Conservation (phyloP, 2,888 invertebrate species). For the Thysanoteuthis rhombus region DNA sequence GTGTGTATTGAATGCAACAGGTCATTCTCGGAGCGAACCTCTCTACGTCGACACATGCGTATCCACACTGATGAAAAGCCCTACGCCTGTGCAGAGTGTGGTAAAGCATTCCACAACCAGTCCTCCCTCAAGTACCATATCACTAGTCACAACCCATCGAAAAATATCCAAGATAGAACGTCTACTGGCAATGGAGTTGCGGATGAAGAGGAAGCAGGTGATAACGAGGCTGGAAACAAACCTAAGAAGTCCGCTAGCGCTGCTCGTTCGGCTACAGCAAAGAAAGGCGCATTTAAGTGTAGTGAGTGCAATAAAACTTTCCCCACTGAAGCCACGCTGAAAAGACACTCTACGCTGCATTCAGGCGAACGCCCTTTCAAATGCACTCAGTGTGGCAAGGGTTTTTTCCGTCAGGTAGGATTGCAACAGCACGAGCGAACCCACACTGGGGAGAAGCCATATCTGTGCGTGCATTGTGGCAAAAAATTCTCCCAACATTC, state of each 20-base stretch:
- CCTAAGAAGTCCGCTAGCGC: not conserved
- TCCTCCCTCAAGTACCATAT: constrained; percentile 19
- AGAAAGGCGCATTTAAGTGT: constrained; percentile 23
- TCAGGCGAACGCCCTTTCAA: constrained; percentile 17
- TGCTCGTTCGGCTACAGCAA: not conserved
- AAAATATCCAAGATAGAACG: not conserved
- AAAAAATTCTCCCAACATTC: constrained; percentile 18
- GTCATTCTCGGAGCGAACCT: constrained; percentile 27
- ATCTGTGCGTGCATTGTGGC: constrained; percentile 13
- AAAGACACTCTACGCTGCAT: not conserved
- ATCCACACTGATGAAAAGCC: constrained; percentile 28
- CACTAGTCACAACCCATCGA: not conserved
- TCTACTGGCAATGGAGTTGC: not conserved
- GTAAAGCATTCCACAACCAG: constrained; percentile 27
- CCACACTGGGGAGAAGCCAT: constrained; percentile 24
- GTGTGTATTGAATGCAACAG: constrained; percentile 24
- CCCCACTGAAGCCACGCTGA: not conserved
- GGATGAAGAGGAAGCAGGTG: not conserved
- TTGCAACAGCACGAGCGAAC: constrained; percentile 20
- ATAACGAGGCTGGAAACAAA: not conserved
- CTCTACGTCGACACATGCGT: constrained; percentile 26
- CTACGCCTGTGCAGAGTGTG: constrained; percentile 1
- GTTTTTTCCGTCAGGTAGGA: not conserved
- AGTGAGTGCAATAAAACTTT: constrained; percentile 18
- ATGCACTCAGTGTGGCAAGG: constrained; percentile 13